Percentiles rank a stretch among this genome's conserved stretches.
phyloP scores from a whole-genome alignment of 2,797 vertebrate species.

The Chromobotia macracanthus region DNA sequence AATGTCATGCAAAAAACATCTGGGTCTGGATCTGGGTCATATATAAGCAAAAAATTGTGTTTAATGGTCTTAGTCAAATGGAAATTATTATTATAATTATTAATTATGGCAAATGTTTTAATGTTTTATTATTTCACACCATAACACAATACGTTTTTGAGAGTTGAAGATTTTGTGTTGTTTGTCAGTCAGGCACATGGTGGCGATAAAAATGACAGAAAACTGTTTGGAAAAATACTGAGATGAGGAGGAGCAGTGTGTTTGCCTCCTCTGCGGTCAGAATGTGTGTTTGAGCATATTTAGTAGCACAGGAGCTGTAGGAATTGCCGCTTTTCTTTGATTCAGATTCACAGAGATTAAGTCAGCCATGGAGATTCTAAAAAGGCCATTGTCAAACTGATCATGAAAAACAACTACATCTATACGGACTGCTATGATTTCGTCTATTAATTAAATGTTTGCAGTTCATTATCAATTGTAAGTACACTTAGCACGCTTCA shows the following conservation, averaged over 20 bases:
- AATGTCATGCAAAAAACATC: too few relatives aligned
- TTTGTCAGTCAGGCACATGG: not conserved
- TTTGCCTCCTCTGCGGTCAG: not conserved
- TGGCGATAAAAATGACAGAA: not conserved
- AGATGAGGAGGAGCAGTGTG: not conserved
- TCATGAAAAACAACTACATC: not conserved
- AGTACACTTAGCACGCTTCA: not conserved
- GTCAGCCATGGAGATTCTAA: not conserved
- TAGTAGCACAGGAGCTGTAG: not conserved
- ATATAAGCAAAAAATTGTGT: too few relatives aligned
- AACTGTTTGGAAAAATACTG: constrained; percentile 4
- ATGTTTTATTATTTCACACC: too few relatives aligned
- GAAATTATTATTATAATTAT: too few relatives aligned
- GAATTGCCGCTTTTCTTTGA: not conserved
- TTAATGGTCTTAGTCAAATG: too few relatives aligned
- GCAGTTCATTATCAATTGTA: not conserved
- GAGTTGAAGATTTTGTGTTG: too few relatives aligned
- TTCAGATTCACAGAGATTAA: not conserved
- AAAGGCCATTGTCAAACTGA: not conserved
- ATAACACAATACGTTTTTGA: too few relatives aligned
- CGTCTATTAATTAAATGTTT: not conserved
- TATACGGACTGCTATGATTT: not conserved
- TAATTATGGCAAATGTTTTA: too few relatives aligned
- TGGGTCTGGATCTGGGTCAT: too few relatives aligned
- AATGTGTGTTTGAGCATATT: not conserved